Evolutionary conservation across 1,140 invertebrate genomes (phyloP).

Genomic region (Anagrus nilaparvatae): DNA sequence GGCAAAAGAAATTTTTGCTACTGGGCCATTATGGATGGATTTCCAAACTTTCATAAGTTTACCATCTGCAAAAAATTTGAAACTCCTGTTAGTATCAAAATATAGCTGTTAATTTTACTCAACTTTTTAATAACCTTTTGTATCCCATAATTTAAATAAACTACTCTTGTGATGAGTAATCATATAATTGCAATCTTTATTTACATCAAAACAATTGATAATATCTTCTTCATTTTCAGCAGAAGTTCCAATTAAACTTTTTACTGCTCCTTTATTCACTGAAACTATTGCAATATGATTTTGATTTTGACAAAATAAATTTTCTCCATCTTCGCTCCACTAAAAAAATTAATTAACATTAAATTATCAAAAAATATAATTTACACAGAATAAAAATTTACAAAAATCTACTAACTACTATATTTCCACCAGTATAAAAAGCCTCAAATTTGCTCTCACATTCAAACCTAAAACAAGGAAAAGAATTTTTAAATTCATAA

Average conservation of each 20-base stretch:
- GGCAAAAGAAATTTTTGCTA: conserved; percentile 60
- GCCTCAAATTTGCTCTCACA: conserved; percentile 65
- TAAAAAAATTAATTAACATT: conserved; percentile 28
- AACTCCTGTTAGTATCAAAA: no score
- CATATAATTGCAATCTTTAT: conserved; percentile 52
- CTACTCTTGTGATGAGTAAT: conserved; percentile 76
- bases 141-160: conserved; percentile 71
- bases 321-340: conserved; percentile 60
- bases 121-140: conserved; percentile 34
- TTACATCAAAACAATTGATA: conserved; percentile 66
- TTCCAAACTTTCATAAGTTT: conserved; percentile 63
- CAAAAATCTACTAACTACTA: conserved; percentile 44
- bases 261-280: conserved; percentile 43
- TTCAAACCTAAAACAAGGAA: conserved; percentile 57
- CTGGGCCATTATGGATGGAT: conserved; percentile 77
- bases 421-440: conserved; percentile 75
- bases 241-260: conserved; percentile 36
- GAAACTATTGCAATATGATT: conserved; percentile 60
- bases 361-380: conserved; percentile 1
- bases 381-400: conserved; percentile 1
- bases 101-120: no score
- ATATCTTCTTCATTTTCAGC: conserved; percentile 51
- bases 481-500: conserved; percentile 45
- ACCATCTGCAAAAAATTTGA: conserved; percentile 36
- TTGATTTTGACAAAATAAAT: conserved; percentile 65